Evolutionary conservation across 2,888 invertebrate genomes (phyloP).

Genomic region (Agelastica alni): DNA sequence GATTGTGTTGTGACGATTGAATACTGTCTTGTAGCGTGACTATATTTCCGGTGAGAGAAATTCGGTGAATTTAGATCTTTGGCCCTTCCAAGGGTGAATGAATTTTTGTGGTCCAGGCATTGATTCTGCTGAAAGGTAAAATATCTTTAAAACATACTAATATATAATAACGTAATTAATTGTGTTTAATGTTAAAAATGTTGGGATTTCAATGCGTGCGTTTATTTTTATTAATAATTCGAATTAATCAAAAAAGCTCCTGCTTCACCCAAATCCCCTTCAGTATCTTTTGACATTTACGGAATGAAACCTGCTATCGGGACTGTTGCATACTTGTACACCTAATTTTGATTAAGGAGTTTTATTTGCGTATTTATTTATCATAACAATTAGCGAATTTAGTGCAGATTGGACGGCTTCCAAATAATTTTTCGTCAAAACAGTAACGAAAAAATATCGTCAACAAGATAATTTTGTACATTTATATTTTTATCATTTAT

Average conservation of each 20-base stretch:
- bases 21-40: not conserved
- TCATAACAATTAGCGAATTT: not conserved
- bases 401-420: not conserved
- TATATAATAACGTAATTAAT: not conserved
- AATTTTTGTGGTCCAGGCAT: slow-evolving; percentile 17
- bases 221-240: too few relatives aligned
- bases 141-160: not conserved
- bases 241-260: too few relatives aligned
- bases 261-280: not conserved
- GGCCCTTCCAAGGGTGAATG: slow-evolving; percentile 25
- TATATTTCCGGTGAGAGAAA: slow-evolving; percentile 17
- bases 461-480: too few relatives aligned
- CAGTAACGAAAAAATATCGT: not conserved
- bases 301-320: slow-evolving; percentile 5
- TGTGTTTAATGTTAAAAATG: not conserved
- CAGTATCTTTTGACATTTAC: slow-evolving; percentile 20
- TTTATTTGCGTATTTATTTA: not conserved
- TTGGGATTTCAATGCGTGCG: too few relatives aligned
- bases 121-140: slow-evolving; percentile 17
- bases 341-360: not conserved
- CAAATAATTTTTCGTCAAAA: slow-evolving; percentile 8
- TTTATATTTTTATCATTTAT: not conserved
- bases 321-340: slow-evolving; percentile 14
- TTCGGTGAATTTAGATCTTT: slow-evolving; percentile 17
- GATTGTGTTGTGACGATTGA: slow-evolving; percentile 13